phyloP scores from a whole-genome alignment of 2,797 vertebrate species.

The Trichosurus vulpecula region DNA sequence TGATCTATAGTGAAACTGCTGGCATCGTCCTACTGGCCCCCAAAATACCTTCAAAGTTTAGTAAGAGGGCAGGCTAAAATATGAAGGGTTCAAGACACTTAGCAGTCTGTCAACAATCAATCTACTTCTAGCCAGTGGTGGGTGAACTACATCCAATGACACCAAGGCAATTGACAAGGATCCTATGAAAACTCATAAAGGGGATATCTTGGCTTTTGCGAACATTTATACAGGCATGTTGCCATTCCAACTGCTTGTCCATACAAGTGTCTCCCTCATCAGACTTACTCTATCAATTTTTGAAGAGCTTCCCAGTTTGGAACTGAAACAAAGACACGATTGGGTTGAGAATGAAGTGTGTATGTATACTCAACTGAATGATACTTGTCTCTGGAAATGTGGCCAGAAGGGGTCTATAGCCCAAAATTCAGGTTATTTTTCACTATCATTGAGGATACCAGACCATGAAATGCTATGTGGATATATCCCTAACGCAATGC shows the following conservation, averaged over 20 bases:
- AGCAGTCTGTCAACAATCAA: neutral
- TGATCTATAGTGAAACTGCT: neutral
- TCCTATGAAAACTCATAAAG: neutral
- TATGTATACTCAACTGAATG: neutral
- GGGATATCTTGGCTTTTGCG: neutral
- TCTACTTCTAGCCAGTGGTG: neutral
- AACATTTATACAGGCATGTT: neutral
- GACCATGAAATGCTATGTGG: neutral
- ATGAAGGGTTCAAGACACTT: neutral
- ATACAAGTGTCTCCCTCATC: neutral
- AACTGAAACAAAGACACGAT: constrained; percentile 23
- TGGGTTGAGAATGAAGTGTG: neutral
- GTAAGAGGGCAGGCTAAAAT: neutral
- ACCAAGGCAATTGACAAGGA: constrained; percentile 1
- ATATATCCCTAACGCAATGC: neutral
- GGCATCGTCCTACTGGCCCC: neutral
- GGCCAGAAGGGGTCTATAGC: neutral
- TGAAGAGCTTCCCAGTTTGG: neutral
- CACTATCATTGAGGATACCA: neutral
- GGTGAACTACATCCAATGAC: neutral
- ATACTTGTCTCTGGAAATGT: neutral
- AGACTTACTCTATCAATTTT: neutral
- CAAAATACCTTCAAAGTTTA: neutral
- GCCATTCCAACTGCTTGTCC: neutral
- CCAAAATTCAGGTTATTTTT: neutral